A percentile compares a stretch with the other conserved stretches of the same genome.
Evolutionary conservation across 2,113 vertebrate species (phyloP).

Genomic region (Scopus umbretta): DNA sequence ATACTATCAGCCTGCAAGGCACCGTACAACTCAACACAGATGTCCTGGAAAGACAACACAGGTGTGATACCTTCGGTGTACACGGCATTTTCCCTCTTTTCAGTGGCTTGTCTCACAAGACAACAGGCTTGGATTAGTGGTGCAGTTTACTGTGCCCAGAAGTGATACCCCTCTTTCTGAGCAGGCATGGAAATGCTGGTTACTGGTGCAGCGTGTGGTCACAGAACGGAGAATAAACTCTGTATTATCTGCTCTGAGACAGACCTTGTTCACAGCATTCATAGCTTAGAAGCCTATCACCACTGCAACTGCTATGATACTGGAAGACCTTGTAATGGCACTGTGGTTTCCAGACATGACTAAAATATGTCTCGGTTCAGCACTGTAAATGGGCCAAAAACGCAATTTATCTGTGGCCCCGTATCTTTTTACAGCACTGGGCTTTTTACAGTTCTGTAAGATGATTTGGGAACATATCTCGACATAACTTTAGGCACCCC

Average conservation of each 20-base stretch:
- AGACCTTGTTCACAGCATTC: background rate
- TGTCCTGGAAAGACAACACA: background rate
- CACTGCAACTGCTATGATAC: background rate
- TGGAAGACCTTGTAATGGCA: background rate
- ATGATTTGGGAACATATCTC: background rate
- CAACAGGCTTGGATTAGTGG: background rate
- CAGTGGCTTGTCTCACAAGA: background rate
- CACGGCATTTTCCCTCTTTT: background rate
- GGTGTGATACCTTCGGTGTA: background rate
- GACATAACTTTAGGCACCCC: background rate
- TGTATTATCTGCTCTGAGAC: background rate
- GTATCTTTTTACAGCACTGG: background rate
- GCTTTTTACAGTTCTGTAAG: background rate
- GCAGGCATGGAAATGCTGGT: background rate
- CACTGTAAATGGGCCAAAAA: background rate
- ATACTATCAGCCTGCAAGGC: background rate
- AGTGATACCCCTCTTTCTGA: background rate
- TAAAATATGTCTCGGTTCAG: conserved; percentile 33
- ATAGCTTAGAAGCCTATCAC: background rate
- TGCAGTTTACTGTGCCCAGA: background rate
- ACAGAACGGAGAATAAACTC: background rate
- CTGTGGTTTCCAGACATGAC: conserved; percentile 30
- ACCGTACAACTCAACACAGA: background rate
- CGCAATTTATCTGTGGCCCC: background rate
- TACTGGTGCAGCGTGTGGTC: background rate